Base-by-base conservation (phyloP, 2,888 invertebrate genomes). In the Sarcophaga carnaria region DNA sequence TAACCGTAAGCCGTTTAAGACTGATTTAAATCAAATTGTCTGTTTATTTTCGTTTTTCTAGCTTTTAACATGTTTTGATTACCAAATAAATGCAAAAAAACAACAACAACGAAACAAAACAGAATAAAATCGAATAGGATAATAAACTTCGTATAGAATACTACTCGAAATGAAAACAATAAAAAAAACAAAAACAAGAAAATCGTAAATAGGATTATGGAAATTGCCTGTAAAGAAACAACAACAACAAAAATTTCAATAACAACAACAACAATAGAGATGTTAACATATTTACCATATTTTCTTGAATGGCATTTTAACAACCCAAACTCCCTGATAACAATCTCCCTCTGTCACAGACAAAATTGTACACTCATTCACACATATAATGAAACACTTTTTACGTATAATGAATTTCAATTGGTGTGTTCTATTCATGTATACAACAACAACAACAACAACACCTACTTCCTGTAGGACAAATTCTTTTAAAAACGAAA, bases 201-300 rank as follows among this genome's bases (percentile, higher is more conserved):
- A 47, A 49, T 63, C 63, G 25, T 49, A 70, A 79, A 70, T 71
- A 49, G 12, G 63, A 72, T 71, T 71, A 80, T 64, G 54, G 54
- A 80, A 72, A 80, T 80, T 80, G 71, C 49, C 78, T 70, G 63
- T 27, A 64, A 54, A 27, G 22, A 20, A 59, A 37, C 8, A 10
- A 54, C 14, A 54, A 14, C 2, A 54, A 14, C 14, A 54, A 54
- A 54, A 54, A 49, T 14, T 11, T 14, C 37, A 37, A 54, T 4
- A 54, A 54, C 12, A 17, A 54, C 47, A 12, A 17, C 47, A 64
- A 27, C n/a, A 72, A 17, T 54, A 54, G 17, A 54, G 54, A 37
- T 37, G 14, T 47, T 45, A 69, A 77, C 22, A 59, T 60, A 14
- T 71, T 27, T 72, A 67, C 67, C 12, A 77, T 54, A 59, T 71